Base-by-base conservation (phyloP, 2,797 vertebrate genomes). In the Lindbergichthys nudifrons region DNA sequence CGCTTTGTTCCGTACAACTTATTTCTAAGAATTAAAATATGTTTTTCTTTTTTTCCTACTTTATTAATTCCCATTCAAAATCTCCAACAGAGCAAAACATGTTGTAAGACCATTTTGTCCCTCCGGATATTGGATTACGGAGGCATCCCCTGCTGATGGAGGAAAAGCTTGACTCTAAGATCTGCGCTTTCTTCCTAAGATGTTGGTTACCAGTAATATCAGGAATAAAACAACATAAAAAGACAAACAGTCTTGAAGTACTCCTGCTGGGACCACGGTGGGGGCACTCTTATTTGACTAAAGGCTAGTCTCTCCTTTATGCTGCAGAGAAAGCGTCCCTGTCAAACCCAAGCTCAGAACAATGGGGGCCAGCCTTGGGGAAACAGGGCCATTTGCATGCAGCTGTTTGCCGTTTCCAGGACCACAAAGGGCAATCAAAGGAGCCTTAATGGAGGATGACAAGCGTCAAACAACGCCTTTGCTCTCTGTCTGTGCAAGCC, bases 321-420 rank as follows among this genome's bases (percentile, higher is more conserved):
- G 82, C 91, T 84, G 70, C 71, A 81, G 77, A 96, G 96, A 96
- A 95, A 97, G 95, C 95, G 94, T 97, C 96, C 95, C 96, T 95
- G 95, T 96, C 95, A 95, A 90, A 89, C 94, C 88, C 88, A 94
- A 95, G 94, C 92, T 84, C 93, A 90, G 95, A 94, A 96, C 96
- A 97, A 97, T 96, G 92, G 96, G 92, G 95, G 92, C 94, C 93
- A 95, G 93, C 93, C 92, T 91, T 82, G 54, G 95, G 93, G 95
- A 94, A 95, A 89, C 93, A 84, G 92, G 92, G 83, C 96, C 94
- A 96, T 97, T 97, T 97, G 96, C 96, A 96, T 97, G 96, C 96
- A 96, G 96, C 96, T 97, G 96, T 97, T 97, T 97, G 96, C 95
- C 93, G 89, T 96, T 96, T 96, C 96, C 95, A 96, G 95, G 95